A percentile compares a stretch with the other conserved stretches of the same genome.
Evolutionary conservation across 1,140 invertebrate genomes (phyloP).

Genomic region (Dermatophagoides farinae): DNA sequence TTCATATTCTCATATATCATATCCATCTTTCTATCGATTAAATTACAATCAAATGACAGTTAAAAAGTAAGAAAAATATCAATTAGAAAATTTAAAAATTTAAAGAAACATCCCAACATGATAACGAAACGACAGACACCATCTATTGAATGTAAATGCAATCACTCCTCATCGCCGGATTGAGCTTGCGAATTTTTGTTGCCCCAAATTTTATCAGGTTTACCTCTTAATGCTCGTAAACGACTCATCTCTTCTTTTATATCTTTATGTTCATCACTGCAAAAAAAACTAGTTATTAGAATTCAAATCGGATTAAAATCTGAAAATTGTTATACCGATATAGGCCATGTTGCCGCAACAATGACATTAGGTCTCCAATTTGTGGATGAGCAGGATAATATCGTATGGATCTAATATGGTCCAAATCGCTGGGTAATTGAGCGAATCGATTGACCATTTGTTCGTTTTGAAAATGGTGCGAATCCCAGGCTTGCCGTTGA

Average conservation of each 20-base stretch:
- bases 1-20: too few species aligned
- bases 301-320: not conserved
- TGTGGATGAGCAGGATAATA: conserved; percentile 71
- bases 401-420: conserved; percentile 23
- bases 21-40: too few species aligned
- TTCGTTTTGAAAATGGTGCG: not conserved
- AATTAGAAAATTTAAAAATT: too few species aligned
- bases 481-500: not conserved
- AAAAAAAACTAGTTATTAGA: conserved; percentile 4
- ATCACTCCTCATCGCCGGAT: not conserved
- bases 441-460: not conserved
- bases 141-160: not conserved
- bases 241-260: conserved; percentile 73
- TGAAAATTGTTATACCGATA: conserved; percentile 16
- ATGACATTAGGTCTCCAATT: conserved; percentile 34
- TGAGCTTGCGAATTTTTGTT: not conserved
- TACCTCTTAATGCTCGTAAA: conserved; percentile 51
- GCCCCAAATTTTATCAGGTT: conserved; percentile 23
- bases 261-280: conserved; percentile 68
- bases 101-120: too few species aligned
- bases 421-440: conserved; percentile 8
- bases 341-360: conserved; percentile 18
- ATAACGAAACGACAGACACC: not conserved
- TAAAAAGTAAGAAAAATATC: too few species aligned
- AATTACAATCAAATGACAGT: too few species aligned